Base-by-base conservation (phyloP, 2,888 invertebrate genomes). In the Conistra vaccinii region DNA sequence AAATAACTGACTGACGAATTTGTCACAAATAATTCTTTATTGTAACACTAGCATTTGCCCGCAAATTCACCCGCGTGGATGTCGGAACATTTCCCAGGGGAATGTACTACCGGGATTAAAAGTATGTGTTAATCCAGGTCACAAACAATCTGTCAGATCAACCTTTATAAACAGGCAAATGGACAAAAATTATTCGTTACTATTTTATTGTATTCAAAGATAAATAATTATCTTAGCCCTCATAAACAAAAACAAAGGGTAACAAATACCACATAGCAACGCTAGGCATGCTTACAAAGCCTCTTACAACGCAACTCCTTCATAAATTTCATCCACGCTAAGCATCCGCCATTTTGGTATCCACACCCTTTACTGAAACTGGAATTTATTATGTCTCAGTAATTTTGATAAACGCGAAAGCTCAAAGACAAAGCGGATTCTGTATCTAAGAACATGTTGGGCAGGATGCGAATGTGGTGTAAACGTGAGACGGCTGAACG, bases 331-430 rank as follows among this genome's bases (percentile, higher is more conserved):
- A 73, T 62, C 68, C 70, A 29, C 69, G 77, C 60, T 55, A 81
- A 68, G 67, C 74, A 86, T 83, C 53, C 77, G 62, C 77, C 74
- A 73, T 80, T 53, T 83, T 73, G 29, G 73, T 69, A 72, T 73
- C 6, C 62, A 69, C 79, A 68, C 77, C 76, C 80, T 87, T 77
- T 76, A 71, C 79, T 81, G 70, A 73, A 80, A 80, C 83, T 67
- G 87, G 80, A 88, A 87, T 88, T 84, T 86, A 86, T 85, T 81
- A 78, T 83, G 70, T 86, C 80, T 70, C 73, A 79, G 85, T 80
- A 87, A 87, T 88, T 87, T 85, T 85, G 86, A 88, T 86, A 85
- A 80, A 83, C 86, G 75, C 23, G 68, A 66, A 67, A 73, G 83
- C 74, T 84, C 74, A 78, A 81, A 87, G 85, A 85, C 84, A 85